Evolutionary conservation across 2,113 vertebrate species (phyloP).

Genomic region (Bungarus multicinctus): DNA sequence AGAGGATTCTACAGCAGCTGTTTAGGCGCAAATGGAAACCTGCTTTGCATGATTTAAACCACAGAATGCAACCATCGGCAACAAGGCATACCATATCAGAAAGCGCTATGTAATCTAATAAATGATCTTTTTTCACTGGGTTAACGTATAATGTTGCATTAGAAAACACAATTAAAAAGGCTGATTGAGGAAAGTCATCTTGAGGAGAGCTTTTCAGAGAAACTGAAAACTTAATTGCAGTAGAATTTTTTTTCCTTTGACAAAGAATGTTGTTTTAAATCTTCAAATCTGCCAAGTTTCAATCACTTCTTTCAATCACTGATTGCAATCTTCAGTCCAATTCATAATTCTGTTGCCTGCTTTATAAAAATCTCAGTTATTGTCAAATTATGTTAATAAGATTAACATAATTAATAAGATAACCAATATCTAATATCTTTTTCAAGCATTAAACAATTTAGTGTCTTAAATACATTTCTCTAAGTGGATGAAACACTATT

Average conservation of each 20-base stretch:
- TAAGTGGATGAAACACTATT: conserved; percentile 31
- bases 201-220: not conserved
- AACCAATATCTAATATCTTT: not conserved
- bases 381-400: conserved; percentile 1
- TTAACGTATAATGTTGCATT: not conserved
- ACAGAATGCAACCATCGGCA: not conserved
- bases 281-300: conserved; percentile 51
- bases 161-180: not conserved
- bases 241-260: conserved; percentile 46
- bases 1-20: not conserved
- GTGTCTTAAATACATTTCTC: conserved; percentile 22
- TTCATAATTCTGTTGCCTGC: conserved; percentile 1
- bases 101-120: not conserved
- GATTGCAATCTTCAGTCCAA: conserved; percentile 44
- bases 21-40: not conserved
- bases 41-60: not conserved
- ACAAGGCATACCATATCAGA: not conserved
- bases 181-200: not conserved
- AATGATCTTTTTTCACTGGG: not conserved
- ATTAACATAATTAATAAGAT: not conserved
- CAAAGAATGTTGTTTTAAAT: conserved; percentile 46
- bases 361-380: conserved; percentile 37
- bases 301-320: conserved; percentile 77
- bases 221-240: conserved; percentile 53
- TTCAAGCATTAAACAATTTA: conserved; percentile 34